phyloP scores from a whole-genome alignment of 2,113 vertebrate species.

The Megaceryle maxima region DNA sequence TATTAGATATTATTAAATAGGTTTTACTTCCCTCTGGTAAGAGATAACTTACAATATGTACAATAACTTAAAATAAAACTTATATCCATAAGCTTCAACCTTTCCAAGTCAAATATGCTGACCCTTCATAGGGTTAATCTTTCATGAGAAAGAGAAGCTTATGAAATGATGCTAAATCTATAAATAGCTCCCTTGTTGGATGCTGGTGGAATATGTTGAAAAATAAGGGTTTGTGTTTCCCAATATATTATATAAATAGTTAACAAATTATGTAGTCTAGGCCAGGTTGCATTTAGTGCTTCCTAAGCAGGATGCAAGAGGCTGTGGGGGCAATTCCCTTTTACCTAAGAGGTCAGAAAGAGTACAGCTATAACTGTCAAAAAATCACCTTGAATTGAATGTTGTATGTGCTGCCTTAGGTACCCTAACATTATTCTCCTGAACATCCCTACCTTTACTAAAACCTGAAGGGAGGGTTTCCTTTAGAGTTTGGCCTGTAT shows the following conservation, averaged over 20 bases:
- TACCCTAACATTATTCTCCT: neutral
- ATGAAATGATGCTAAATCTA: neutral
- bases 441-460: neutral
- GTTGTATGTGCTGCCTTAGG: neutral
- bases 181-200: neutral
- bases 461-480: neutral
- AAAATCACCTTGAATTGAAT: neutral
- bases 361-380: neutral
- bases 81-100: neutral
- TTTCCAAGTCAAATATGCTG: neutral
- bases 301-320: neutral
- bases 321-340: neutral
- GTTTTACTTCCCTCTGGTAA: slow-evolving; percentile 25
- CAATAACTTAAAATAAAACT: neutral
- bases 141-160: neutral
- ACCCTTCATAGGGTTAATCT: neutral
- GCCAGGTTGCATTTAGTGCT: neutral
- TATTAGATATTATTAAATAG: slow-evolving; percentile 15
- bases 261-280: neutral
- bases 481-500: neutral
- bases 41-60: neutral
- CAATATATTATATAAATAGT: neutral
- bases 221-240: neutral
- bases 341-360: neutral
- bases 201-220: neutral